Percentiles rank a stretch among this genome's conserved stretches.
Conservation (phyloP, 2,113 vertebrate species). For the Austrofundulus limnaeus region DNA sequence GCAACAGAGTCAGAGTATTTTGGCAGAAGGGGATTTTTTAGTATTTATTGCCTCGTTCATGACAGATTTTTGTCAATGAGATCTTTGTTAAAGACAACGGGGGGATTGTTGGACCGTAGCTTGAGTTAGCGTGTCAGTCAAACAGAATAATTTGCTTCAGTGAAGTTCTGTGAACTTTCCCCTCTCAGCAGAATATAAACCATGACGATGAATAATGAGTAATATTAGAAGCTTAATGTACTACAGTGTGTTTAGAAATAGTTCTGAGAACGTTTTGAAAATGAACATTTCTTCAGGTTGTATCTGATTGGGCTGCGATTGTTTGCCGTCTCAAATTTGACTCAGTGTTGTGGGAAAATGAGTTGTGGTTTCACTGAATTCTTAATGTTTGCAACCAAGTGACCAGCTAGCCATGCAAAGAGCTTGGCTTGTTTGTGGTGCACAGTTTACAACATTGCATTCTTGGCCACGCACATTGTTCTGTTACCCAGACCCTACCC, state of each 20-base stretch:
- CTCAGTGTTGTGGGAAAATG: no score
- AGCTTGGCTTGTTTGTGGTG: no score
- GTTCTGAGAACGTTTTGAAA: constrained; percentile 1
- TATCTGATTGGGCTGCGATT: no score
- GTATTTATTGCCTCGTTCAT: constrained; percentile 42
- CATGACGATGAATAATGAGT: constrained; percentile 28
- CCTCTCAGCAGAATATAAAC: constrained; percentile 39
- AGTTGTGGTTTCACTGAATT: no score
- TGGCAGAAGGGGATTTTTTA: constrained; percentile 27
- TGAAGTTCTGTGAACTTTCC: constrained; percentile 65
- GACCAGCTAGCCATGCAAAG: no score
- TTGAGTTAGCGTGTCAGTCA: constrained; percentile 66
- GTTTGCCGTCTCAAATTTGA: no score
- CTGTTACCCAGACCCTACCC: no score
- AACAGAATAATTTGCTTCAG: constrained; percentile 58
- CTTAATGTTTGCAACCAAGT: no score
- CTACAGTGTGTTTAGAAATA: constrained; percentile 20
- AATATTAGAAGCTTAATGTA: constrained; percentile 24
- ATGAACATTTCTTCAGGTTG: neutral
- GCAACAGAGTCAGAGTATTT: constrained; percentile 56
- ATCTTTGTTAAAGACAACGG: constrained; percentile 59
- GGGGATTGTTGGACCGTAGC: constrained; percentile 59
- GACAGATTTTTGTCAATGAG: constrained; percentile 61
- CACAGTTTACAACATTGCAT: no score
- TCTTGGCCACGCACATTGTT: no score